Conservation (phyloP, 1,140 invertebrate species). For the Listronotus oregonensis region DNA sequence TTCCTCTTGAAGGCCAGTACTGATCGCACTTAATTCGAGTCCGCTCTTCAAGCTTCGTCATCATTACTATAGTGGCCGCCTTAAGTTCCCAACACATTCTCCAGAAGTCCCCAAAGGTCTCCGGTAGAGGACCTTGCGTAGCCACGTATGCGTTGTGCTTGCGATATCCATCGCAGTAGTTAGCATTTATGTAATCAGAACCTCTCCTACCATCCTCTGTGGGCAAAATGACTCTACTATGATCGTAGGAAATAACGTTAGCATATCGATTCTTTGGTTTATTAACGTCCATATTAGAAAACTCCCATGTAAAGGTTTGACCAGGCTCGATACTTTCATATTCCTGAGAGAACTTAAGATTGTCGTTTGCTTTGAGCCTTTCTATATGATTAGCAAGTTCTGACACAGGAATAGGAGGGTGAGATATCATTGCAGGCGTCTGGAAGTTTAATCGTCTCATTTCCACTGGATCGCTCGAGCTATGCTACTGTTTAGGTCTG, state of each 20-base stretch:
- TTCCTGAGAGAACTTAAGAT: slow-evolving; percentile 95
- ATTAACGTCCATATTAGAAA: slow-evolving; percentile 97
- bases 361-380: slow-evolving; percentile 93
- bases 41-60: slow-evolving; percentile 96
- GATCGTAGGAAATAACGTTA: slow-evolving; percentile 99
- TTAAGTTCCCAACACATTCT: slow-evolving; percentile 98
- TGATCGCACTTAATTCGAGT: slow-evolving; percentile 96
- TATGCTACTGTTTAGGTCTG: slow-evolving; percentile 69
- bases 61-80: slow-evolving; percentile 94
- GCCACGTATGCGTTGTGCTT: slow-evolving; percentile 97
- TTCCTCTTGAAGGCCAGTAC: slow-evolving; percentile 93
- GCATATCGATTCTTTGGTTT: slow-evolving; percentile 99
- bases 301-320: slow-evolving; percentile 99
- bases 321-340: slow-evolving; percentile 98
- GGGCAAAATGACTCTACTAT: slow-evolving; percentile 96
- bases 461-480: slow-evolving; percentile 92
- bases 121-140: slow-evolving; percentile 95
- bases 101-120: slow-evolving; percentile 98
- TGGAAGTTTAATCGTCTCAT: slow-evolving; percentile 95
- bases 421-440: slow-evolving; percentile 94
- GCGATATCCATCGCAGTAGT: slow-evolving; percentile 95
- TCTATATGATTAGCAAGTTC: slow-evolving; percentile 96
- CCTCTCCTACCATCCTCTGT: slow-evolving; percentile 80
- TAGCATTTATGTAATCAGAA: slow-evolving; percentile 98
- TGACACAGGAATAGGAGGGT: slow-evolving; percentile 94